These are phyloP conservation scores for Apostichopus leukothele DNA, from an alignment of 53 echinoderm and acorn worm species.

Conservation along the genomic window DNA sequence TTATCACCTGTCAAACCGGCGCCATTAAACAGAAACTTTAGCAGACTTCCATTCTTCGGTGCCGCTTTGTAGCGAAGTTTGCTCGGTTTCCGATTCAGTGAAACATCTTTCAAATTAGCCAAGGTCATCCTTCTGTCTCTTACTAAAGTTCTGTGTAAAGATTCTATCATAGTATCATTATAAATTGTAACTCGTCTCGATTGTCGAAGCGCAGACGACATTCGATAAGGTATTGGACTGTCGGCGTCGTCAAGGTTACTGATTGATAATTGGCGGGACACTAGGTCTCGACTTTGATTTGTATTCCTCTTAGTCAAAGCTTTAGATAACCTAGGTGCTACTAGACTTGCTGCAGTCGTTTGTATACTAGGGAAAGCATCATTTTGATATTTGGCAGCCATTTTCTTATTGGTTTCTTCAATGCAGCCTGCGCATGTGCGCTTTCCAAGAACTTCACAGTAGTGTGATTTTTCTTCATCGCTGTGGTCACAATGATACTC, in stretches of 20 bases:
- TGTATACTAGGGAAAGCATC: conserved; percentile 81
- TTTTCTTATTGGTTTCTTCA: conserved; percentile 72
- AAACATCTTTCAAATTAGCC: conserved; percentile 48
- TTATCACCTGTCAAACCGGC: background rate
- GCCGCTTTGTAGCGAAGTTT: conserved; percentile 13
- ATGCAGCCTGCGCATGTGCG: conserved; percentile 75
- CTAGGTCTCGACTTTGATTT: background rate
- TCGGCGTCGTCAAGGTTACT: conserved; percentile 39
- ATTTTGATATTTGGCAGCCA: conserved; percentile 83
- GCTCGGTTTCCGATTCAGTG: background rate
- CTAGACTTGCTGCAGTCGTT: conserved; percentile 74
- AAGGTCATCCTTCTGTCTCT: conserved; percentile 59
- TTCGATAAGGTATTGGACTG: conserved; percentile 57
- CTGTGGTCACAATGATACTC: conserved; percentile 48
- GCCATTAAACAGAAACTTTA: background rate
- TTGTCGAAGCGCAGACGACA: conserved; percentile 56
- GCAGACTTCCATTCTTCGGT: background rate
- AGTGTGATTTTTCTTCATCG: conserved; percentile 66
- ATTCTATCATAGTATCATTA: conserved; percentile 51
- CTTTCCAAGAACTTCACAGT: conserved; percentile 86
- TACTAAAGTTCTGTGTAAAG: conserved; percentile 54
- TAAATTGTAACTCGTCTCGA: conserved; percentile 57
- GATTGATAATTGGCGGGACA: background rate
- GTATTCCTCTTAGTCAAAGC: conserved; percentile 48
- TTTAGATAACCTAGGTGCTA: conserved; percentile 80